Conservation (phyloP, 2,113 vertebrate species). For the Pholis gunnellus region DNA sequence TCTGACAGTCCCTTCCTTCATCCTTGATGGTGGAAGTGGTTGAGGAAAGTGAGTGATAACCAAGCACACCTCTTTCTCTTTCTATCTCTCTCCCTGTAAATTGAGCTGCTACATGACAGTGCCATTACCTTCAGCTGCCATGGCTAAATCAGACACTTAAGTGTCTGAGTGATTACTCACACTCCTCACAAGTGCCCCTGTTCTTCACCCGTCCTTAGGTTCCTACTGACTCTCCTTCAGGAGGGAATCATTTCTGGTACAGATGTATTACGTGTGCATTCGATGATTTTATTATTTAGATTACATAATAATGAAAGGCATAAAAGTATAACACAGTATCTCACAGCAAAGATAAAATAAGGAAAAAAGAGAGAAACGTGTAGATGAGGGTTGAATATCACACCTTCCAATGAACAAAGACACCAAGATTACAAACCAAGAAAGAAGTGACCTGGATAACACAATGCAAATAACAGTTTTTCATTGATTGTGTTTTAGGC, state of each 20-base stretch:
- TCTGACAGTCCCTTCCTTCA: conserved; percentile 48
- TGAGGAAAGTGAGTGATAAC: conserved; percentile 68
- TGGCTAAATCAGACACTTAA: conserved; percentile 76
- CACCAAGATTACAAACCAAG: conserved; percentile 7
- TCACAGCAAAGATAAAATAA: not conserved
- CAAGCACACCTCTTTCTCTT: conserved; percentile 39
- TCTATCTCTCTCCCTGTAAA: conserved; percentile 59
- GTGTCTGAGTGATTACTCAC: conserved; percentile 68
- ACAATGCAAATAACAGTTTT: conserved; percentile 11
- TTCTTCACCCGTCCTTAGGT: conserved; percentile 21
- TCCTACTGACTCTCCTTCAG: conserved; percentile 18
- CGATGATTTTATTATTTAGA: not conserved
- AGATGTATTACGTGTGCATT: not conserved
- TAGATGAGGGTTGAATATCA: not conserved
- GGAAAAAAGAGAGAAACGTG: not conserved
- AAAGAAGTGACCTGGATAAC: conserved; percentile 20
- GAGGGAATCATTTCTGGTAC: not conserved
- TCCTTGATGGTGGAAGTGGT: conserved; percentile 40
- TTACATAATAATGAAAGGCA: not conserved
- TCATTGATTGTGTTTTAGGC: conserved; percentile 21
- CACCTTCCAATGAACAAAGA: not conserved
- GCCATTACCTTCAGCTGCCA: conserved; percentile 73
- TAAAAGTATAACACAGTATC: not conserved
- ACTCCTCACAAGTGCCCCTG: conserved; percentile 56
- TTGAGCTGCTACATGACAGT: conserved; percentile 72